A percentile compares a stretch with the other conserved stretches of the same genome.
Conservation (phyloP, 1,140 invertebrate genomes). For the Phthorimaea operculella region DNA sequence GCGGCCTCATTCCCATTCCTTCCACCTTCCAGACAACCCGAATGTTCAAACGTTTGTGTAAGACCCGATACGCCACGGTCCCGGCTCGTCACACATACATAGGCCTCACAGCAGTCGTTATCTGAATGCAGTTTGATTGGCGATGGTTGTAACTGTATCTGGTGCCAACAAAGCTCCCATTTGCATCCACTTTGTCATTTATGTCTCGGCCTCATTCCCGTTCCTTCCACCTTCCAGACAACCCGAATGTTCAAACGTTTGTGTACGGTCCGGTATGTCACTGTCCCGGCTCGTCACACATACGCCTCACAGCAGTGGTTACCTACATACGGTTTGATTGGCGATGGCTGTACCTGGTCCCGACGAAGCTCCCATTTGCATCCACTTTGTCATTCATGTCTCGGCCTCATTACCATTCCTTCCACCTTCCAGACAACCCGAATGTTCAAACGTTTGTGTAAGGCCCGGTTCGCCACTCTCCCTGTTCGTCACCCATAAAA, state of each 20-base stretch:
- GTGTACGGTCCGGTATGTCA: no score
- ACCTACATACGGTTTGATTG: conserved; percentile 27
- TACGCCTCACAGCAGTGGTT: no score
- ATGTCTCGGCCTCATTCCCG: conserved; percentile 50
- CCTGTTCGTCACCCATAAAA: no score
- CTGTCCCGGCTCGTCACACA: no score
- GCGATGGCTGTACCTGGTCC: conserved; percentile 20
- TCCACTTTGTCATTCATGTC: conserved; percentile 60
- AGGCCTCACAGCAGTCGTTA: background rate
- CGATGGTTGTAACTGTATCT: no score
- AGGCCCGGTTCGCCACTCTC: no score
- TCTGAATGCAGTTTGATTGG: background rate
- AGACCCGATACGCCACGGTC: no score
- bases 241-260: conserved; percentile 40
- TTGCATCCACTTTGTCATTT: conserved; percentile 63
- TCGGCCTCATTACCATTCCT: conserved; percentile 52
- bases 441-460: no score
- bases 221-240: conserved; percentile 40
- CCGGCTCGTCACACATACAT: no score
- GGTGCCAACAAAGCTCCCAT: conserved; percentile 43
- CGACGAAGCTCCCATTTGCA: conserved; percentile 52
- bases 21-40: conserved; percentile 25
- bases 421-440: conserved; percentile 26
- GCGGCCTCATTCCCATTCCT: conserved; percentile 52
- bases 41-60: no score